These are phyloP conservation scores for Polyploca ridens DNA, from an alignment of 2,888 invertebrate species.

Conservation along the genomic window DNA sequence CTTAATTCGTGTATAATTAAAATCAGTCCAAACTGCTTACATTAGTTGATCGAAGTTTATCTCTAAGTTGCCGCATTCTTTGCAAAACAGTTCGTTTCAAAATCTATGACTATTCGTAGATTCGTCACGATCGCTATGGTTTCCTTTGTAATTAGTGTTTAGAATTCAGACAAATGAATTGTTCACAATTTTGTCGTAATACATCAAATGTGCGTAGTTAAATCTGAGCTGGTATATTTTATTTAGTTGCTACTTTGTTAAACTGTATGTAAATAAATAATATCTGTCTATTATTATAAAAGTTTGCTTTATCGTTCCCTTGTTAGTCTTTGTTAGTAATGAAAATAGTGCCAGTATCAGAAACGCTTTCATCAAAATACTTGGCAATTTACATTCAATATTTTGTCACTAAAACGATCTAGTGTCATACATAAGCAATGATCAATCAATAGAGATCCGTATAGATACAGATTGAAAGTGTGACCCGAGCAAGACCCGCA, in stretches of 20 bases:
- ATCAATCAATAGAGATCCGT: not conserved
- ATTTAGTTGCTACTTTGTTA: not conserved
- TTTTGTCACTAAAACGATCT: not conserved
- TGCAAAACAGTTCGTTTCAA: not conserved
- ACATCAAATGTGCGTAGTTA: not conserved
- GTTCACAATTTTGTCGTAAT: not conserved
- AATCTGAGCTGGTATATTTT: not conserved
- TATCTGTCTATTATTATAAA: too few relatives aligned
- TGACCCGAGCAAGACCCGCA: constrained; percentile 1
- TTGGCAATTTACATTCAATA: not conserved
- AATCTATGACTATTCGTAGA: not conserved
- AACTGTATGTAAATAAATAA: not conserved
- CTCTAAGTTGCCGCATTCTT: not conserved
- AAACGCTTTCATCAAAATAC: not conserved
- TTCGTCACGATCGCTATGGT: not conserved
- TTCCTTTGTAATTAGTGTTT: not conserved
- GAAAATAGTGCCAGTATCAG: not conserved
- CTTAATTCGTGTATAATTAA: not conserved
- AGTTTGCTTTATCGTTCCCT: too few relatives aligned
- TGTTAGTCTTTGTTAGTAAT: not conserved
- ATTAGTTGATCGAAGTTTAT: not conserved
- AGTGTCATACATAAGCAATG: not conserved
- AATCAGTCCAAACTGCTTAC: not conserved
- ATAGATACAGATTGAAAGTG: not conserved
- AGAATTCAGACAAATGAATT: not conserved